Conservation (phyloP, 1,140 invertebrate genomes). For the Cyphomyrmex costatus region DNA sequence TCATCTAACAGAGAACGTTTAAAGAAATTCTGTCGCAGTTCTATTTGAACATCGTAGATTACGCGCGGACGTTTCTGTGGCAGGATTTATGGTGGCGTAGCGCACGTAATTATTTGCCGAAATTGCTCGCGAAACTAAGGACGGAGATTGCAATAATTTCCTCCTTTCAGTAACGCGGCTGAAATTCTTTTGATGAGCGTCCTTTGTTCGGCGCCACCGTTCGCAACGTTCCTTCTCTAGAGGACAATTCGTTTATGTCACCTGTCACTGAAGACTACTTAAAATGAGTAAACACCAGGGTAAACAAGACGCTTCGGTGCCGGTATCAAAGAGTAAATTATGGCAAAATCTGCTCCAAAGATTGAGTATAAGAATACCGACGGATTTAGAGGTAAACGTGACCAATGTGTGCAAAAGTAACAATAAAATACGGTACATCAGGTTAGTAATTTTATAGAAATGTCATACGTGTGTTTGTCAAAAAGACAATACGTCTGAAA, state of each 20-base stretch:
- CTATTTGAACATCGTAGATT: neutral
- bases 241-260: constrained; percentile 50
- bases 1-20: neutral
- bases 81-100: constrained; percentile 24
- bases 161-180: constrained; percentile 8
- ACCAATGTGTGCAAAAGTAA: neutral
- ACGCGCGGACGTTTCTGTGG: neutral
- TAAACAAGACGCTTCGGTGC: neutral
- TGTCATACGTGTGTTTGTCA: constrained; percentile 4
- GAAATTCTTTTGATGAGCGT: constrained; percentile 46
- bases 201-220: constrained; percentile 40
- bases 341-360: neutral
- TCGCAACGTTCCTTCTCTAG: neutral
- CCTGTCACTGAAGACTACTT: constrained; percentile 39
- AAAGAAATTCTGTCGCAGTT: constrained; percentile 10
- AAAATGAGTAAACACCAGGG: constrained; percentile 44
- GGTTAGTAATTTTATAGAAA: constrained; percentile 34
- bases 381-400: constrained; percentile 1
- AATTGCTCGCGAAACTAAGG: constrained; percentile 52
- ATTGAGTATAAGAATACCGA: neutral
- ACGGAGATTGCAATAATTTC: constrained; percentile 61
- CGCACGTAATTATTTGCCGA: constrained; percentile 54
- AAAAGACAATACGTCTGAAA: neutral
- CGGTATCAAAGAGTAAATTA: neutral
- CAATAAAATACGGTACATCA: neutral